phyloP scores from a whole-genome alignment of 2,797 vertebrate genomes.

The Pseudocheirus occidentalis region DNA sequence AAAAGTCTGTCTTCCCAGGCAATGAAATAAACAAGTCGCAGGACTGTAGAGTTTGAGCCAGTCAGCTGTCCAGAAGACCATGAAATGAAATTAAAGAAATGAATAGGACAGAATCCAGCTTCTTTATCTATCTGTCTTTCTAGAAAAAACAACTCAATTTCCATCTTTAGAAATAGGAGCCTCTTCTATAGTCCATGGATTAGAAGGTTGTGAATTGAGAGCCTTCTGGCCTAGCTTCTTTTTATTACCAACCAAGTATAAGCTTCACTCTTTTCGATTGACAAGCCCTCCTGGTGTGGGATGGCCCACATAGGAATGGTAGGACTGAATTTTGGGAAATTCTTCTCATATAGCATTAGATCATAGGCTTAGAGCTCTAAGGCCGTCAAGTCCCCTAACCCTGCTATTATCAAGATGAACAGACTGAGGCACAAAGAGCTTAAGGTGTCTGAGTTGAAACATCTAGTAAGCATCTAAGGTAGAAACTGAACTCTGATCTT shows the following conservation, averaged over 20 bases:
- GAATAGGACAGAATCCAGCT: not conserved
- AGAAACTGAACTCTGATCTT: too few relatives aligned
- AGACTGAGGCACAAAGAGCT: not conserved
- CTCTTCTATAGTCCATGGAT: conserved; percentile 8
- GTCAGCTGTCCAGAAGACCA: conserved; percentile 22
- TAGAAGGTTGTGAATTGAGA: conserved; percentile 34
- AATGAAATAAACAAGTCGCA: conserved; percentile 55
- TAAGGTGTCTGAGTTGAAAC: not conserved
- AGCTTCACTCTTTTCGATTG: conserved; percentile 20
- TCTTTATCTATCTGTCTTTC: conserved; percentile 35
- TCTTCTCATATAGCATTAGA: not conserved
- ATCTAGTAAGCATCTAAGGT: not conserved
- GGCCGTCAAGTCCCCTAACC: not conserved
- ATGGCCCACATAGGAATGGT: conserved; percentile 50
- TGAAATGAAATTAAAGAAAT: conserved; percentile 40
- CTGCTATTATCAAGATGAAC: not conserved
- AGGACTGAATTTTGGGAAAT: not conserved
- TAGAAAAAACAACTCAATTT: conserved; percentile 21
- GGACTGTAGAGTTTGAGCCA: conserved; percentile 35
- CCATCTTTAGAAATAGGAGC: conserved; percentile 7
- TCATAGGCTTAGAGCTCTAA: not conserved
- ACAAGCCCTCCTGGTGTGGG: conserved; percentile 23
- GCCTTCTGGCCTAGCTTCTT: conserved; percentile 23
- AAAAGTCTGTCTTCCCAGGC: conserved; percentile 69
- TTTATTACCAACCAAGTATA: conserved; percentile 22